phyloP scores from a whole-genome alignment of 2,888 invertebrate genomes.

The Catocala sponsa region DNA sequence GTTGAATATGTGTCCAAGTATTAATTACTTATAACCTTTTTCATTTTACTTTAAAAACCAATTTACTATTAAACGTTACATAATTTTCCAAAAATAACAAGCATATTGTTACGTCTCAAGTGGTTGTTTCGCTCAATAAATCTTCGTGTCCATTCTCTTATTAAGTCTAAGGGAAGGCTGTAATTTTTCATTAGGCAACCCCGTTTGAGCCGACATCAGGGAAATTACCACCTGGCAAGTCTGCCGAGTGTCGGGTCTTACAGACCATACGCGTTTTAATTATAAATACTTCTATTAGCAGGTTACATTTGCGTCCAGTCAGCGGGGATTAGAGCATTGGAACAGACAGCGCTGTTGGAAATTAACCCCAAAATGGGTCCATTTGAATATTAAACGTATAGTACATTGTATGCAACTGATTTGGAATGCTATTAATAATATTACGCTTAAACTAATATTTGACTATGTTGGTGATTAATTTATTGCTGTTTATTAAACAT shows the following conservation, averaged over 20 bases:
- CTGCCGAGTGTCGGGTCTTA: conserved; percentile 6
- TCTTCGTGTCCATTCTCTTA: conserved; percentile 49
- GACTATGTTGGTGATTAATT: background rate
- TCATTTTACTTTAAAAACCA: too few species aligned
- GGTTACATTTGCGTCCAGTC: conserved; percentile 29
- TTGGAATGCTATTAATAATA: background rate
- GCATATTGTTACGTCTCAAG: conserved; percentile 38
- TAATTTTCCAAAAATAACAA: conserved; percentile 33
- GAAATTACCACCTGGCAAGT: conserved; percentile 52
- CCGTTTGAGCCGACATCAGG: conserved; percentile 42
- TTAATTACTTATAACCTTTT: too few species aligned
- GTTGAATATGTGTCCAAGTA: too few species aligned
- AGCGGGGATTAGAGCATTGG: conserved; percentile 18
- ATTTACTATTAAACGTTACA: conserved; percentile 5
- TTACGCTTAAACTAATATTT: background rate
- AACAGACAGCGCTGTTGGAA: conserved; percentile 6
- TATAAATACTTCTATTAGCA: conserved; percentile 45
- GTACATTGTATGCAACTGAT: background rate
- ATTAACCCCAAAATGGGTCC: conserved; percentile 11
- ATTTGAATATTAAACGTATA: background rate
- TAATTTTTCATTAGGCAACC: conserved; percentile 68
- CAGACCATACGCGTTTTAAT: conserved; percentile 34
- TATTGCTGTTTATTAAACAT: too few species aligned
- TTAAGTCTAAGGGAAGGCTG: conserved; percentile 57
- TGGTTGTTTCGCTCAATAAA: conserved; percentile 45